phyloP scores from a whole-genome alignment of 2,888 invertebrate genomes.

The Nemoura dubitans region DNA sequence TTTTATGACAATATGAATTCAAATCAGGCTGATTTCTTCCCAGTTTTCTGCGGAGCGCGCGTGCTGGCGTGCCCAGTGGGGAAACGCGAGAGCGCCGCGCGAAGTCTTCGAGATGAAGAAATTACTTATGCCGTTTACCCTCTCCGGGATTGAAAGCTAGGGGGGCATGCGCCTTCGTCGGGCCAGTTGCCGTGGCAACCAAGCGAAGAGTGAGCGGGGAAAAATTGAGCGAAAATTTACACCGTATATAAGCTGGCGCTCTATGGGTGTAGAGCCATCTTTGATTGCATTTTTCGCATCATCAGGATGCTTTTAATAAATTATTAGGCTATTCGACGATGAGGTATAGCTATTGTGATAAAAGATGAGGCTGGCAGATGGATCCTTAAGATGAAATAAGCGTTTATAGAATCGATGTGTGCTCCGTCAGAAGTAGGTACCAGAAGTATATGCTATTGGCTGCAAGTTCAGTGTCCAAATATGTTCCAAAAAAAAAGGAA shows the following conservation, averaged over 20 bases:
- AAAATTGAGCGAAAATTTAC: slow-evolving; percentile 1
- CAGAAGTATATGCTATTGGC: too few relatives aligned
- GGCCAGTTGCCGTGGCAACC: slow-evolving; percentile 21
- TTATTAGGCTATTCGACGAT: background rate
- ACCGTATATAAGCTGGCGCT: background rate
- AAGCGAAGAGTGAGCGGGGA: slow-evolving; percentile 16
- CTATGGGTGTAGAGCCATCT: background rate
- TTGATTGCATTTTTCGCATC: background rate
- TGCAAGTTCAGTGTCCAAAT: background rate
- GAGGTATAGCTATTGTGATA: background rate
- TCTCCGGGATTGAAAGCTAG: slow-evolving; percentile 22
- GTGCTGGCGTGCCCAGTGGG: background rate
- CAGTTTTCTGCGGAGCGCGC: background rate
- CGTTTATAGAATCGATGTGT: background rate
- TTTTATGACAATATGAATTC: slow-evolving; percentile 53
- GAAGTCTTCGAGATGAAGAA: slow-evolving; percentile 16
- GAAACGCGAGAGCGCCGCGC: slow-evolving; percentile 15
- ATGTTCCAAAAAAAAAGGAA: background rate
- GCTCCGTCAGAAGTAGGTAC: background rate
- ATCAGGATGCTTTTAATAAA: slow-evolving; percentile 9
- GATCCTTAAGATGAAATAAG: background rate
- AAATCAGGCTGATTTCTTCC: slow-evolving; percentile 51
- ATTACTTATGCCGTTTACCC: slow-evolving; percentile 36
- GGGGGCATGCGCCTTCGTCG: background rate
- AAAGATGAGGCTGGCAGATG: background rate